Base-by-base conservation (phyloP, 1,140 invertebrate genomes). In the Drosophila subpulchrella region DNA sequence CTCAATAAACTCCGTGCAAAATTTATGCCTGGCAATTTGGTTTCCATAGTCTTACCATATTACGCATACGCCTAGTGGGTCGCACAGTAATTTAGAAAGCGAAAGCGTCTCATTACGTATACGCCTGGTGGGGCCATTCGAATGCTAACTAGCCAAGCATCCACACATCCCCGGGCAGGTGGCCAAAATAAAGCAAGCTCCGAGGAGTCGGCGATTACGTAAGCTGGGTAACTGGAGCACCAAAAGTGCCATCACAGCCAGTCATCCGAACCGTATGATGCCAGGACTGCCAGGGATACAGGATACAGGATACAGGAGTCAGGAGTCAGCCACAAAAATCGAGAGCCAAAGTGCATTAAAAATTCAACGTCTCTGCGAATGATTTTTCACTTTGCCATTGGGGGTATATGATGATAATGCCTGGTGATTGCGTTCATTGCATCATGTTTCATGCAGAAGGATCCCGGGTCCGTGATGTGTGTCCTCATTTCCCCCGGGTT, bases 341-440 rank as follows among this genome's bases (percentile, higher is more conserved):
- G 58, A 65, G 34, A 63, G 55, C 38, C 44, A 74, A 74, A 88
- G 75, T 82, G 83, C 78, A 88, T 85, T 88, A 75, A 88, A 88
- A 78, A 88, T 85, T 85, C 65, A 82, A 79, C 79, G 60, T 57
- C 72, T 54, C 61, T 55, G 72, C 73, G 73, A 76, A 66, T 76
- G 73, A 76, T 76, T 76, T 76, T 77, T 77, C 74, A 77, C 74
- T 77, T 77, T 60, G 54, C 39, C 36, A 27, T 8, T 10, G 32
- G 27, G 47, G 53, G 24, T 12, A 5, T 32, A 51, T 38, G 63
- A 76, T 42, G 73, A 77, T 77, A 77, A 77, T 76, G 74, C 63
- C 55, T 68, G 65, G 62, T 77, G 75, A 68, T 60, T 78, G 68
- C 57, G 75, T 78, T 86, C 72, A 81, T 85, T 78, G 78, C 82